These are phyloP conservation scores for Cylindroiulus punctatus DNA, from an alignment of 2,888 invertebrate genomes.

Conservation along the genomic window DNA sequence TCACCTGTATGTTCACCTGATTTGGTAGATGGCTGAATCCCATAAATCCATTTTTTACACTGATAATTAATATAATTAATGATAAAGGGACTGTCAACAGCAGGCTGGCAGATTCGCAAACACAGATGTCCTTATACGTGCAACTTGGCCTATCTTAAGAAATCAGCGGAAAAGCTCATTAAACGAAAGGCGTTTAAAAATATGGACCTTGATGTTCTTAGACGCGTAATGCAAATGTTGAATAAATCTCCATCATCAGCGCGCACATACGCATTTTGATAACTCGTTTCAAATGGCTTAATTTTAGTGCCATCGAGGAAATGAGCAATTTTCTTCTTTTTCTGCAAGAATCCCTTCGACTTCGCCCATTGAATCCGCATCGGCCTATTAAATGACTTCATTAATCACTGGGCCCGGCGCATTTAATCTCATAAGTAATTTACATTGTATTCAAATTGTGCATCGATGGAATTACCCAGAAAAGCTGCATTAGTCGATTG, in stretches of 20 bases:
- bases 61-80: no score
- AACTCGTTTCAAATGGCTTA: constrained; percentile 40
- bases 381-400: constrained; percentile 6
- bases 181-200: neutral
- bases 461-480: constrained; percentile 33
- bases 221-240: constrained; percentile 2
- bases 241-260: constrained; percentile 34
- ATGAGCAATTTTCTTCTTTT: constrained; percentile 34
- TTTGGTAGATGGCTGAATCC: no score
- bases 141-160: neutral
- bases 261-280: neutral
- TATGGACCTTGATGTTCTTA: neutral
- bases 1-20: no score
- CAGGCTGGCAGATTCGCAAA: no score
- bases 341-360: neutral
- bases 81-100: no score
- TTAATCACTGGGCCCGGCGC: neutral
- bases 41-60: no score
- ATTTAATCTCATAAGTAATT: constrained; percentile 47
- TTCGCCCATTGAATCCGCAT: neutral
- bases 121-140: no score
- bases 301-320: neutral
- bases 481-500: neutral
- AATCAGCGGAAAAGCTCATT: constrained; percentile 27
- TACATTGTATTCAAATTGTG: constrained; percentile 4